These are phyloP conservation scores for Aphis craccivora DNA, from an alignment of 1,140 invertebrate species.

Conservation along the genomic window DNA sequence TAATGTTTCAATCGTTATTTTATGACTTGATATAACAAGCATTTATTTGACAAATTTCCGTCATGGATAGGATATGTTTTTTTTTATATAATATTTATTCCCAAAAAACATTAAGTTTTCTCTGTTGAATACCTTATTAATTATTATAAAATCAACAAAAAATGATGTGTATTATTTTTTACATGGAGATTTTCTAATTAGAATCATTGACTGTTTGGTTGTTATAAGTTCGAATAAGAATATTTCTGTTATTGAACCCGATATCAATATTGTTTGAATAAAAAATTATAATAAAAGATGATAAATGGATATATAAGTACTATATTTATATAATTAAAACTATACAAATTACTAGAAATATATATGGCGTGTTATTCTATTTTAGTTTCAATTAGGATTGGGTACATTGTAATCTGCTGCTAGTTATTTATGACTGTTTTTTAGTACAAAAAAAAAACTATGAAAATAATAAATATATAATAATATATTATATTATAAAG, in stretches of 20 bases:
- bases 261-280: too few relatives aligned
- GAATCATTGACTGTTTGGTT: neutral
- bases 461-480: neutral
- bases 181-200: neutral
- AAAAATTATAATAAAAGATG: too few relatives aligned
- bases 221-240: neutral
- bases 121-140: neutral
- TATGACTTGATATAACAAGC: neutral
- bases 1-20: conserved; percentile 16
- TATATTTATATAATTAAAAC: neutral
- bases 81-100: neutral
- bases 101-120: neutral
- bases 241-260: too few relatives aligned
- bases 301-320: too few relatives aligned
- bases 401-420: neutral
- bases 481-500: too few relatives aligned
- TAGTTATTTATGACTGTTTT: neutral
- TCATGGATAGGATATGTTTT: neutral
- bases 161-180: neutral
- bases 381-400: neutral
- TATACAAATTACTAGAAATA: neutral
- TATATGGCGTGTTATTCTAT: neutral
- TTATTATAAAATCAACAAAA: neutral
- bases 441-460: neutral
- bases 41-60: neutral